Conservation (phyloP, 2,888 invertebrate genomes). For the Euphydryas editha region DNA sequence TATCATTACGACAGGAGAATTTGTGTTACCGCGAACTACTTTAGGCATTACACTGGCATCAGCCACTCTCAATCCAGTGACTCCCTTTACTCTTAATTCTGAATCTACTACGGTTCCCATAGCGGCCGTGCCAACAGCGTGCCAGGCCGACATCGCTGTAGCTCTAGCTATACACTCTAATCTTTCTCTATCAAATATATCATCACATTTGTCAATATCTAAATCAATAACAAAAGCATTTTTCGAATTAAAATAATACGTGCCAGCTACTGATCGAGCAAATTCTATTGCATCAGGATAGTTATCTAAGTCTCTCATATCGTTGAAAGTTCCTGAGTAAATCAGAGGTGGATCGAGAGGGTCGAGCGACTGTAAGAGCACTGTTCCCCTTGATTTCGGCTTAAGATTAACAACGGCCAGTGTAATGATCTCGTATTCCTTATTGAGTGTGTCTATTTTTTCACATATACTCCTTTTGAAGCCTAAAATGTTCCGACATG, state of each 20-base stretch:
- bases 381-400: constrained; percentile 65
- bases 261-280: constrained; percentile 55
- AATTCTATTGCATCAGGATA: constrained; percentile 57
- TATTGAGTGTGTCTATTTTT: constrained; percentile 51
- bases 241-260: constrained; percentile 58
- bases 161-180: constrained; percentile 70
- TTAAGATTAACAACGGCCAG: constrained; percentile 65
- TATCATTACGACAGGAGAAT: constrained; percentile 72
- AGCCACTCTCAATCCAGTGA: constrained; percentile 59
- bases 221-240: constrained; percentile 58
- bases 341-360: constrained; percentile 61
- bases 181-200: constrained; percentile 55
- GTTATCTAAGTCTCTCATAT: constrained; percentile 55
- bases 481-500: constrained; percentile 55
- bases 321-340: constrained; percentile 62
- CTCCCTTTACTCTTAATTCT: constrained; percentile 55
- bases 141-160: constrained; percentile 69
- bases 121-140: constrained; percentile 68
- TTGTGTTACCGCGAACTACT: constrained; percentile 68
- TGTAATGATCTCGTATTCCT: constrained; percentile 56
- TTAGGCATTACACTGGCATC: constrained; percentile 72
- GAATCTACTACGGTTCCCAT: constrained; percentile 66
- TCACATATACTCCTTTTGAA: constrained; percentile 56
- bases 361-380: constrained; percentile 55
- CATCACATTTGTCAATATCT: constrained; percentile 53